Evolutionary conservation across 2,797 vertebrate species (phyloP), one percentile per base, ranked within the genome.

Genomic region (Atherinosoma microstoma): DNA sequence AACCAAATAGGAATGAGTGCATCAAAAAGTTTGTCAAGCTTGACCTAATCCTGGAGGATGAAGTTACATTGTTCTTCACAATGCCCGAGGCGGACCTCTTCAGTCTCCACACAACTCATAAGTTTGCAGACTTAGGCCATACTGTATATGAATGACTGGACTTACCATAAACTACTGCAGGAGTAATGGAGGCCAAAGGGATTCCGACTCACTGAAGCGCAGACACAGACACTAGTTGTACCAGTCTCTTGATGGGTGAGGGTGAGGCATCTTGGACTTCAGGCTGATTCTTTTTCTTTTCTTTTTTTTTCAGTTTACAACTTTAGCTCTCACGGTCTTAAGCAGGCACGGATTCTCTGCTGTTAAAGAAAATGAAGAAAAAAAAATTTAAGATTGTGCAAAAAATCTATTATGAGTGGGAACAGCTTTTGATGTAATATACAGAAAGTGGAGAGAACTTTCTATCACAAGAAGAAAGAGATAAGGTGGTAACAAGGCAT

Each of bases 151-250:
- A 76, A 79, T 67, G 61, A 69, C 63, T 75, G 67, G 54, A 67
- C 75, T 82, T 70, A 87, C 78, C 82, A 32, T 81, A 75, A 77
- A 85, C 66, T 72, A 83, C 70, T 34, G 82, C 61, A 82, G 67
- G 75, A 69, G 61, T 89, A 87, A 87, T 88, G 86, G 71, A 90
- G 73, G 56, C 87, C 80, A 8, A 86, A 87, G 80, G 83, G 85
- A 90, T 79, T 81, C 76, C 16, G 89, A 86, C 57, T 92, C 90
- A 82, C 56, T 91, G 84, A 87, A 93, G 84, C 84, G 81, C 76
- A 90, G 86, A 76, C 85, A 67, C 76, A 81, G 74, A 75, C 74
- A 84, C 78, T 87, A 76, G 64, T 62, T 78, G 79, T 58, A 53
- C 27, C 35, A n/a, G 68, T 84, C 81, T 78, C 62, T 42, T 64